Evolutionary conservation across 1,140 invertebrate species (phyloP), one percentile per base, ranked within the genome.

Genomic region (Plectus sambesii): DNA sequence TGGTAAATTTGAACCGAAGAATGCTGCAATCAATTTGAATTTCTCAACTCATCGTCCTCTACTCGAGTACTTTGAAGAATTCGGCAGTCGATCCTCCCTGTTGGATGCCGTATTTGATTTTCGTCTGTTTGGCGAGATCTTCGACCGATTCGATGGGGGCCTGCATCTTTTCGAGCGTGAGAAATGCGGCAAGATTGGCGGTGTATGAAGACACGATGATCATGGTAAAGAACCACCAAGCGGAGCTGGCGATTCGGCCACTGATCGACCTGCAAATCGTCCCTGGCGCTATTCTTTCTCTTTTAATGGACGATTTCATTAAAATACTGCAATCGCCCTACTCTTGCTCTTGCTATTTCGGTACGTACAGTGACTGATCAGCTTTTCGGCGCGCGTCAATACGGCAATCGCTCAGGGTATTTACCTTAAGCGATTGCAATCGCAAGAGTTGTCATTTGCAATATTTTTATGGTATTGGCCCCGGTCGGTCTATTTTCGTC

Each of bases 201-300:
- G 92, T 97, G 72, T 97, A 98, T 9, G 89, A 96, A 30, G 89
- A 94, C 51, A 97, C 90, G 48, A 98, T 79, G 63, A 98, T 96
- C 19, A 98, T 77, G 0, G 90, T 94, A 72, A 98, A 98, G 73
- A 98, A 97, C 90, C 92, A 98, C 92, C 92, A 98, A 0, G 90
- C 87, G 40, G 85, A 85, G 2, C 88, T 88, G 0, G 94, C 87
- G 60, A 97, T 88, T 25, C 92, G 77, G 2, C 90, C 90, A 1
- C 86, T 87, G 47, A 89, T 78, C 2, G 88, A 88, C 66, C 85
- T 87, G 67, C 39, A 62, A 62, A 42, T 8, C 22, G 29, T 35
- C 12, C 5, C 2, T n/a, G 2, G 48, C 24, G n/a, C 42, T 2
- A 42, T 12, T 26, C 12, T 36, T 8, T 9, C 2, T 24, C n/a